These are phyloP conservation scores for Hemithea aestivaria DNA, from an alignment of 2,888 invertebrate genomes.

Conservation along the genomic window DNA sequence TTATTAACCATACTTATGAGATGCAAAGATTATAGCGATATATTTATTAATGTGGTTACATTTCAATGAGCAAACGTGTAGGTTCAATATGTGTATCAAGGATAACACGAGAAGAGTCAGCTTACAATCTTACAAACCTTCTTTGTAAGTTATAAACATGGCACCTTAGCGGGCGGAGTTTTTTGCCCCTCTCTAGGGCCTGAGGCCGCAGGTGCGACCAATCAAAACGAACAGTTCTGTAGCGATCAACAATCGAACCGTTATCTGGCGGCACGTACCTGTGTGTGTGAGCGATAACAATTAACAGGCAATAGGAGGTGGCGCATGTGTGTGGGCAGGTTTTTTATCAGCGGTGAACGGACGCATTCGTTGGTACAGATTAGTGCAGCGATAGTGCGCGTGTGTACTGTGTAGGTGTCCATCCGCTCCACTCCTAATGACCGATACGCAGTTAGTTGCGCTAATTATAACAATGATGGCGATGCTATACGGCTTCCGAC, in stretches of 20 bases:
- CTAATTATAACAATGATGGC: conserved; percentile 11
- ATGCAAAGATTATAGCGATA: too few relatives aligned
- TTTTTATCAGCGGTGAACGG: conserved; percentile 66
- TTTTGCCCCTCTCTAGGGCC: conserved; percentile 35
- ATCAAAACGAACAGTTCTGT: conserved; percentile 38
- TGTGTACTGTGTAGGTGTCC: conserved; percentile 62
- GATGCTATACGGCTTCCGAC: conserved; percentile 3
- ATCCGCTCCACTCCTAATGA: conserved; percentile 53
- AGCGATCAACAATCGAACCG: conserved; percentile 45
- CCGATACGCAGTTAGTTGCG: conserved; percentile 12
- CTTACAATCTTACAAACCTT: too few relatives aligned
- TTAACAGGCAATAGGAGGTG: conserved; percentile 55
- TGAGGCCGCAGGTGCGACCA: conserved; percentile 58
- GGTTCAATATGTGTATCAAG: too few relatives aligned
- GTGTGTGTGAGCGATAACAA: conserved; percentile 55
- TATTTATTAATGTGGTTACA: too few relatives aligned
- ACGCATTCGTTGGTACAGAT: conserved; percentile 50
- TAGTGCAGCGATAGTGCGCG: conserved; percentile 41
- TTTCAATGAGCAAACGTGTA: too few relatives aligned
- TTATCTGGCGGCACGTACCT: conserved; percentile 41
- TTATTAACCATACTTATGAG: too few relatives aligned
- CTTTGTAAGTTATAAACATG: too few relatives aligned
- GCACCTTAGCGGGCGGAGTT: conserved; percentile 50
- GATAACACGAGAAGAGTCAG: too few relatives aligned
- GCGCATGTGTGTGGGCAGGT: conserved; percentile 42